A percentile compares a stretch with the other conserved stretches of the same genome.
These are phyloP conservation scores for Monochamus alternatus DNA, from an alignment of 2,888 invertebrate genomes.

Conservation along the genomic window DNA sequence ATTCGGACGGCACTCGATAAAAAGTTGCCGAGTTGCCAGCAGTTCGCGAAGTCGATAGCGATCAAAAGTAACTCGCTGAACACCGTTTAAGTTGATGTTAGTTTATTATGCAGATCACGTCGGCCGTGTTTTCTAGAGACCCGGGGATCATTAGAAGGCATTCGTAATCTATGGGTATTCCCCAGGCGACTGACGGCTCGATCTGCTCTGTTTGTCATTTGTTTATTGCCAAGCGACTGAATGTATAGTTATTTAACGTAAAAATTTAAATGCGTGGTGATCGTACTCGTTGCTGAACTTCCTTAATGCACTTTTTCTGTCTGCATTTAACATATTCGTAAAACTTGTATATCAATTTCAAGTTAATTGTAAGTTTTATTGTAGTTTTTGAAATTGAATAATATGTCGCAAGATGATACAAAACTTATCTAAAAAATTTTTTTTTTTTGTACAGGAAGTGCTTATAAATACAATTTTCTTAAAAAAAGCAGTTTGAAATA, in stretches of 20 bases:
- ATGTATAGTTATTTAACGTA: neutral
- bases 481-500: no score
- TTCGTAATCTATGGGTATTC: conserved; percentile 53
- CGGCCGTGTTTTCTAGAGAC: conserved; percentile 49
- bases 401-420: no score
- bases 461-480: no score
- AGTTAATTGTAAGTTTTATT: no score
- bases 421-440: no score
- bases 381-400: no score
- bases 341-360: no score
- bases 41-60: conserved; percentile 45
- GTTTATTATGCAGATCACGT: conserved; percentile 58
- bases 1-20: conserved; percentile 34
- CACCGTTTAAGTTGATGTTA: conserved; percentile 47
- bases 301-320: no score
- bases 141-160: conserved; percentile 56
- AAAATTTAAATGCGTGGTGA: no score
- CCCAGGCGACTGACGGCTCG: conserved; percentile 34
- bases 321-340: no score
- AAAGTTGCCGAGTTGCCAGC: conserved; percentile 43
- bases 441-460: no score
- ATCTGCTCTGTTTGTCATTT: conserved; percentile 34
- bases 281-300: no score
- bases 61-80: conserved; percentile 51
- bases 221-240: conserved; percentile 38